Evolutionary conservation across 1,140 invertebrate species (phyloP).

Genomic region (Tenebrio molitor): DNA sequence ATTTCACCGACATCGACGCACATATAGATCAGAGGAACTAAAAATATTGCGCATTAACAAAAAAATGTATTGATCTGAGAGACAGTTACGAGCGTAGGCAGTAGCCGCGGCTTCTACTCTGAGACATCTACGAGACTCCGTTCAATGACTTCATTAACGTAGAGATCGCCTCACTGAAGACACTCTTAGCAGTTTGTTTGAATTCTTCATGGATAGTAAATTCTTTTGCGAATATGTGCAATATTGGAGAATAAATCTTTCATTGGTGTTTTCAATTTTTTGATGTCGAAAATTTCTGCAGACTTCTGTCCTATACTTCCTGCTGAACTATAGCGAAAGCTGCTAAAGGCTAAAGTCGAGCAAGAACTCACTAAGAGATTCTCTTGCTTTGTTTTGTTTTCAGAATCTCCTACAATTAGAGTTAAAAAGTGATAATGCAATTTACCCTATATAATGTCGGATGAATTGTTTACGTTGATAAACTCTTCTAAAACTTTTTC

Average conservation of each 20-base stretch:
- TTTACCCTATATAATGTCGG: too few species aligned
- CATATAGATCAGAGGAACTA: neutral
- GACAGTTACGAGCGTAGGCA: constrained; percentile 66
- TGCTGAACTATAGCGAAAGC: neutral
- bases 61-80: too few species aligned
- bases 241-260: too few species aligned
- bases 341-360: neutral
- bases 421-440: too few species aligned
- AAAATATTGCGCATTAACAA: neutral
- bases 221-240: constrained; percentile 56
- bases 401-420: too few species aligned
- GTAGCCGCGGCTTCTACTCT: constrained; percentile 77
- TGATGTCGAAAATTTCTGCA: too few species aligned
- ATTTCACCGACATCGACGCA: neutral
- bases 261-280: too few species aligned
- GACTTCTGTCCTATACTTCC: neutral
- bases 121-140: constrained; percentile 77
- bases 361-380: neutral
- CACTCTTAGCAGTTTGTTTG: constrained; percentile 65
- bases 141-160: constrained; percentile 67
- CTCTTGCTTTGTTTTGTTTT: too few species aligned
- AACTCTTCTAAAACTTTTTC: too few species aligned
- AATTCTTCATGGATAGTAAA: constrained; percentile 60
- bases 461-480: too few species aligned
- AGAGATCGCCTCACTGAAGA: too few species aligned